These are phyloP conservation scores for Atta cephalotes DNA, from an alignment of 1,140 invertebrate genomes.

Conservation along the genomic window DNA sequence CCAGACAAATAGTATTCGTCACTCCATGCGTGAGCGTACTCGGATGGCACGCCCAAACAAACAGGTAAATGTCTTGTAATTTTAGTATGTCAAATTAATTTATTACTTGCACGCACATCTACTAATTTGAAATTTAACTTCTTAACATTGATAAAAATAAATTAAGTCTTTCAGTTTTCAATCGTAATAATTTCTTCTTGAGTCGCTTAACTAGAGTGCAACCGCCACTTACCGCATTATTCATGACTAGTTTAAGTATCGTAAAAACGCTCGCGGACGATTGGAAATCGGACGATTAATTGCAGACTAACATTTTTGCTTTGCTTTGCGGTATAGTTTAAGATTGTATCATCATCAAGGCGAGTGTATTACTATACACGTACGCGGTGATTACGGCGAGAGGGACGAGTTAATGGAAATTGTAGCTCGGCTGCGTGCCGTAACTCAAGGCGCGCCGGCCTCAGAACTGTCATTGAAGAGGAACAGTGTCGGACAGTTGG, in stretches of 20 bases:
- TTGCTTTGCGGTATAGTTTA: conserved; percentile 84
- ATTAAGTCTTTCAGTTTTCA: neutral
- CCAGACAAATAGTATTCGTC: conserved; percentile 94
- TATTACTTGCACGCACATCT: neutral
- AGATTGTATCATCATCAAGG: conserved; percentile 93
- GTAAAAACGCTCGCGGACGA: conserved; percentile 13
- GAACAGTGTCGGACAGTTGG: conserved; percentile 94
- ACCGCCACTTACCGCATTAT: conserved; percentile 34
- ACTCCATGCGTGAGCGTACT: conserved; percentile 94
- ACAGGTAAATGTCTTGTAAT: conserved; percentile 84
- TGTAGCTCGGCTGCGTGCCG: conserved; percentile 89
- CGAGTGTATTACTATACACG: conserved; percentile 93
- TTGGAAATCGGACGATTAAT: conserved; percentile 56
- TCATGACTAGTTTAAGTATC: neutral
- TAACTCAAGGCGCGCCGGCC: conserved; percentile 91
- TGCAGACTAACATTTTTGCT: conserved; percentile 22
- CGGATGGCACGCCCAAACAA: conserved; percentile 91
- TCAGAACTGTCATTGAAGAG: conserved; percentile 92
- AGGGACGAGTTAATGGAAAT: conserved; percentile 93
- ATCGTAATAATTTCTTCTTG: conserved; percentile 5
- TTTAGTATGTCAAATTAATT: neutral
- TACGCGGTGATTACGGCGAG: conserved; percentile 88
- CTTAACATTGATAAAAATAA: conserved; percentile 3
- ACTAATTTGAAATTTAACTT: neutral
- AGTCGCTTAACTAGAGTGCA: neutral